Percentiles rank a stretch among this genome's conserved stretches.
These are phyloP conservation scores for Malacoraja senta DNA, from an alignment of 2,797 vertebrate species.

Conservation along the genomic window DNA sequence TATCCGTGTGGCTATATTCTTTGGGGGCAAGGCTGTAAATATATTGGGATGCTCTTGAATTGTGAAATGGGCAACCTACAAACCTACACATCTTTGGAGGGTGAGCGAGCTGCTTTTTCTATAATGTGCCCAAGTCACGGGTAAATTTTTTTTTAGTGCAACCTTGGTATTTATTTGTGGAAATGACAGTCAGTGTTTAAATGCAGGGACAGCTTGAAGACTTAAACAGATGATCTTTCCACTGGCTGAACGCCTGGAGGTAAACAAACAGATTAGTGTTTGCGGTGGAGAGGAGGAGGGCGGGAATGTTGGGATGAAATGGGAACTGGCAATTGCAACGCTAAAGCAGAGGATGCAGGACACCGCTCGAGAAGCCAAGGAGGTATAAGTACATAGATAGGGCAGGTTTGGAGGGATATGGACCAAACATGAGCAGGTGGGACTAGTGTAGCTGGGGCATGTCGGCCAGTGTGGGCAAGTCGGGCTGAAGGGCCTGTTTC, in stretches of 20 bases:
- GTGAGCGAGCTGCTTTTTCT: neutral
- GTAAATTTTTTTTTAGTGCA: neutral
- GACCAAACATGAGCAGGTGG: too few relatives aligned
- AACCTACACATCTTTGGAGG: too few relatives aligned
- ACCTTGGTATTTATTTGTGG: slow-evolving; percentile 7
- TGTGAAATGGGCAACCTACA: neutral
- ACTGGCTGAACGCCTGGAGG: neutral
- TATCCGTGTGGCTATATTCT: neutral
- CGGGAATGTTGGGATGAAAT: slow-evolving; percentile 12
- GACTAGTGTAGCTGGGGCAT: too few relatives aligned
- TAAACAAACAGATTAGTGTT: neutral
- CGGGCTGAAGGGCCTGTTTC: too few relatives aligned
- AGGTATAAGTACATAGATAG: too few relatives aligned
- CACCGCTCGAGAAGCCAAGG: neutral
- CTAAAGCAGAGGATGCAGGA: neutral
- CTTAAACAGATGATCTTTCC: slow-evolving; percentile 11
- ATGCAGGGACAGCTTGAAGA: slow-evolving; percentile 19
- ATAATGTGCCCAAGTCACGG: neutral
- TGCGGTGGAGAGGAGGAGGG: neutral
- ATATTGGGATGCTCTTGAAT: neutral
- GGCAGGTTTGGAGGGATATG: too few relatives aligned
- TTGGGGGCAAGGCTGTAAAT: neutral
- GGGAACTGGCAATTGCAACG: neutral
- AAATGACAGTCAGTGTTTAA: neutral
- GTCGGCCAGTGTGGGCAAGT: too few relatives aligned